These are phyloP conservation scores for Bombus cullumanus DNA, from an alignment of 1,140 invertebrate species.

Conservation along the genomic window DNA sequence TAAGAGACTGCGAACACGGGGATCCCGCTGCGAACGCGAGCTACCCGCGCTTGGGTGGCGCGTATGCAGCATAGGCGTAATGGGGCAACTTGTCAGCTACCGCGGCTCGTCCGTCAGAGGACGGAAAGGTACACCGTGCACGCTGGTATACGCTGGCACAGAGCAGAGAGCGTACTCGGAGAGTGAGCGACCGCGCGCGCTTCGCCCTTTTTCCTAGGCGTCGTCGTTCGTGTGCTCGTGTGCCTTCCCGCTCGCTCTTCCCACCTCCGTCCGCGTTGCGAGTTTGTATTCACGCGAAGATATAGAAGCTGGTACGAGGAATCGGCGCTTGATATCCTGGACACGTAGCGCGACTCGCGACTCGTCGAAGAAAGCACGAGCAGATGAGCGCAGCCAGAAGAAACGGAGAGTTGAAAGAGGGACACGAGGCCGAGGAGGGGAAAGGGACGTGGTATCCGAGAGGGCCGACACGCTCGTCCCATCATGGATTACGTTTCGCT, in stretches of 20 bases:
- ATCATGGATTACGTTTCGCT: conserved; percentile 61
- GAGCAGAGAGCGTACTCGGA: background rate
- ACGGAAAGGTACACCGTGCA: conserved; percentile 60
- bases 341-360: conserved; percentile 69
- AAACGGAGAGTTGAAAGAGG: conserved; percentile 43
- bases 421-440: background rate
- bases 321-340: conserved; percentile 73
- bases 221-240: background rate
- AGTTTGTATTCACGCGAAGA: conserved; percentile 67
- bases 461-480: conserved; percentile 51
- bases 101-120: conserved; percentile 73
- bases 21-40: conserved; percentile 72
- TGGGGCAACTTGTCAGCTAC: conserved; percentile 79
- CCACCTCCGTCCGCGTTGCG: background rate
- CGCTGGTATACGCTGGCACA: conserved; percentile 8
- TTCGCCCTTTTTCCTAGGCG: conserved; percentile 46
- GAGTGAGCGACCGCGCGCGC: too few species aligned
- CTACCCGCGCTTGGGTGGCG: conserved; percentile 73
- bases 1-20: conserved; percentile 71
- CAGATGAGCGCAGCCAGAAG: conserved; percentile 44
- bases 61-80: conserved; percentile 73
- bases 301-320: conserved; percentile 59
- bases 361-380: conserved; percentile 42
- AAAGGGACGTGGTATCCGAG: conserved; percentile 20
- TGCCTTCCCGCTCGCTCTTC: background rate